Conservation (phyloP, 1,140 invertebrate genomes). For the Orius laevigatus region DNA sequence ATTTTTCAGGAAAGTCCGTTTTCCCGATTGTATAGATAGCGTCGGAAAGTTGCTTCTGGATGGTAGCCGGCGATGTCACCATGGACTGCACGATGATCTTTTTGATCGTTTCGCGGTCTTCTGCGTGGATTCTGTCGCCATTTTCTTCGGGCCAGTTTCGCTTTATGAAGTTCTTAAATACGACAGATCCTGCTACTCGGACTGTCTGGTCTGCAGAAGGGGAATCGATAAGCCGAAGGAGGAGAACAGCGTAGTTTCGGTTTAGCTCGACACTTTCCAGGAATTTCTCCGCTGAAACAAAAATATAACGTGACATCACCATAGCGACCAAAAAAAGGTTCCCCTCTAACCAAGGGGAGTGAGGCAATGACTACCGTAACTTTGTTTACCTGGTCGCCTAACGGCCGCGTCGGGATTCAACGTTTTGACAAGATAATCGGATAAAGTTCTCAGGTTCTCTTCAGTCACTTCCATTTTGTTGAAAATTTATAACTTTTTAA, state of each 20-base stretch:
- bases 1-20: constrained; percentile 87
- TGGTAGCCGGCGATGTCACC: constrained; percentile 73
- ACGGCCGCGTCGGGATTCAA: constrained; percentile 67
- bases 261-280: constrained; percentile 78
- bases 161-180: constrained; percentile 95
- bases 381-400: constrained; percentile 58
- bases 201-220: constrained; percentile 60
- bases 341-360: not conserved
- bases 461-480: constrained; percentile 62
- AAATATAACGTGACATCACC: not conserved
- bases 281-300: constrained; percentile 73
- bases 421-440: constrained; percentile 72
- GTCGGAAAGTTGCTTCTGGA: constrained; percentile 91
- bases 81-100: constrained; percentile 78
- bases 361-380: too few species aligned
- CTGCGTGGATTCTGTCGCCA: constrained; percentile 58
- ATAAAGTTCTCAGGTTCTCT: constrained; percentile 60
- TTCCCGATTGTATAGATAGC: constrained; percentile 89
- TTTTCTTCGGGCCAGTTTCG: constrained; percentile 83
- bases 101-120: constrained; percentile 66
- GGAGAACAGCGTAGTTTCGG: constrained; percentile 74
- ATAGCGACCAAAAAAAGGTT: too few species aligned
- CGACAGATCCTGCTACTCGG: constrained; percentile 71
- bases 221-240: constrained; percentile 73
- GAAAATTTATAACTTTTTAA: not conserved